These are phyloP conservation scores for Phrixothrix hirtus DNA, from an alignment of 2,888 invertebrate genomes.

Conservation along the genomic window DNA sequence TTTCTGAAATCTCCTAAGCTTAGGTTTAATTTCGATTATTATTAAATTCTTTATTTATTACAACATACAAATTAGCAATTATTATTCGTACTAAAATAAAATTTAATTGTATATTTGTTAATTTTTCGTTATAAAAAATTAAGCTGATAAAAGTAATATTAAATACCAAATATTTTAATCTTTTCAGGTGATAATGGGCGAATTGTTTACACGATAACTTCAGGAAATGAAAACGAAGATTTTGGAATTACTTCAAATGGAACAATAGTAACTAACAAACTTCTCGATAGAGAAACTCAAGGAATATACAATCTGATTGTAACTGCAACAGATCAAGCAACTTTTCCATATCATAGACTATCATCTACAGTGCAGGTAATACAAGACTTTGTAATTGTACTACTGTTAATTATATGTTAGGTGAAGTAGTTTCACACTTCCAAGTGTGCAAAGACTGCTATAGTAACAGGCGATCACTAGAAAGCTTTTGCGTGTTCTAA, in stretches of 20 bases:
- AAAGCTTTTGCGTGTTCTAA: conserved; percentile 18
- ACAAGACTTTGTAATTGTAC: conserved; percentile 10
- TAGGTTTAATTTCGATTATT: no score
- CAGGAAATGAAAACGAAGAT: conserved; percentile 78
- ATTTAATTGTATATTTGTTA: no score
- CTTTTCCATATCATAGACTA: conserved; percentile 70
- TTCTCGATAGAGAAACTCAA: conserved; percentile 81
- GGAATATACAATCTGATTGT: conserved; percentile 83
- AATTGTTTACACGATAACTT: conserved; percentile 78
- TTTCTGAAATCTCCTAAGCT: no score
- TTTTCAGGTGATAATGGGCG: conserved; percentile 81
- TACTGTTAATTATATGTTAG: conserved; percentile 19
- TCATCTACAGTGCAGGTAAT: conserved; percentile 84
- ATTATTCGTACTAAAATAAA: no score
- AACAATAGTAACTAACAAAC: conserved; percentile 74
- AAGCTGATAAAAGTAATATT: no score
- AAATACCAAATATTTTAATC: no score
- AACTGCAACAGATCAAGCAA: conserved; percentile 83
- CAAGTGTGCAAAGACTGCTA: conserved; percentile 15
- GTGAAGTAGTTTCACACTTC: conserved; percentile 10
- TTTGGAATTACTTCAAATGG: conserved; percentile 84
- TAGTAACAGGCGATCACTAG: conserved; percentile 11
- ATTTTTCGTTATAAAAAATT: no score
- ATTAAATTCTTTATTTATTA: no score
- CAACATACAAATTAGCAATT: no score